These are phyloP conservation scores for Rhinopomastus cyanomelas DNA, from an alignment of 2,113 vertebrate species.

Conservation along the genomic window DNA sequence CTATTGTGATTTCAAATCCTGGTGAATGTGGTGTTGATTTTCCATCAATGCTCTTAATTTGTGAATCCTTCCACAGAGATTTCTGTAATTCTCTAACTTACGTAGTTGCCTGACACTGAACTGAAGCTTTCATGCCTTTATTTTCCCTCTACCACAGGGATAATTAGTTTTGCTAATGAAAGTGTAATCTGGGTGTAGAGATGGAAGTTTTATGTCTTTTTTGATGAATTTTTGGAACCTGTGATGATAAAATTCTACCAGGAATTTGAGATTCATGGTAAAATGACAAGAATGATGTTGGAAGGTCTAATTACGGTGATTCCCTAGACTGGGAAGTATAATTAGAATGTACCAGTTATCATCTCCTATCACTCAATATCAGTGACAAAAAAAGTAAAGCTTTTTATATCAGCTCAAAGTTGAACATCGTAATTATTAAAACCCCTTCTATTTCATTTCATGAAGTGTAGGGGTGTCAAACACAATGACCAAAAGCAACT, in stretches of 20 bases:
- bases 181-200: not conserved
- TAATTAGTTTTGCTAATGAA: constrained; percentile 19
- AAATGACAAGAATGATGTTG: constrained; percentile 2
- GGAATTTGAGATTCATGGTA: not conserved
- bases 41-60: not conserved
- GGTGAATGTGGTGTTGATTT: not conserved
- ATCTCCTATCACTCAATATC: constrained; percentile 15
- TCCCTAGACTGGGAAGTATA: constrained; percentile 7
- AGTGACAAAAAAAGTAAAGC: not conserved
- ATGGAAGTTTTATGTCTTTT: not conserved
- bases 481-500: not conserved
- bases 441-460: not conserved
- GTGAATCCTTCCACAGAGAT: not conserved
- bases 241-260: not conserved
- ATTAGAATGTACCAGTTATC: constrained; percentile 18
- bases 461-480: not conserved
- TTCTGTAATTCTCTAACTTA: not conserved
- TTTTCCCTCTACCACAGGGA: not conserved
- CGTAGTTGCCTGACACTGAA: not conserved
- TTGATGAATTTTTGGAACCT: constrained; percentile 18
- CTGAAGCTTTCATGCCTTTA: not conserved
- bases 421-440: not conserved
- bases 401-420: not conserved
- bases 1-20: not conserved
- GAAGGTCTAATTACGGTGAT: constrained; percentile 16